Base-by-base conservation (phyloP, 2,888 invertebrate species). In the Drosophila paramelanica region DNA sequence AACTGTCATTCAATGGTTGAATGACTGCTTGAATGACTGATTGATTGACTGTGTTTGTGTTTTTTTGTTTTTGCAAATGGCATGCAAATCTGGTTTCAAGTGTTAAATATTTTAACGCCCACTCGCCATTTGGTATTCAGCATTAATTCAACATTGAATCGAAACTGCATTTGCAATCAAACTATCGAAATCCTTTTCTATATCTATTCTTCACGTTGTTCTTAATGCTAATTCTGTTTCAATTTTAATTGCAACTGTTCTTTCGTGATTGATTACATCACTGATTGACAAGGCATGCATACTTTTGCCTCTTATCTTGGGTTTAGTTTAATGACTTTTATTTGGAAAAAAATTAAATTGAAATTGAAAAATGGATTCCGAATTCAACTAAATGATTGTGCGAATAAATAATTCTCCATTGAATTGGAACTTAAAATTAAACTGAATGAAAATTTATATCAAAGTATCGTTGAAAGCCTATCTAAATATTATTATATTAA, bases 1-100 rank as follows among this genome's bases (percentile, higher is more conserved):
- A 72, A 65, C 78, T 85, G 85, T 82, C 83, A 80, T 33, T 62
- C 60, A 51, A 25, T 23, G 17, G 8, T 43, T 43, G 53, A 47
- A 39, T 49, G 57, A 27, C 27, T 27, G 27, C 10, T 31, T 43
- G 43, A 20, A 11, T 43, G 53, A 51, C 8, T 51, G 51, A n/a
- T 25, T 52, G 27, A 41, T 27, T 53, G 25, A n/a, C 27, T 23
- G 43, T 13, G 36, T 17, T 20, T 23, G 23, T 23, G 23, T 27
- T 27, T 7, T 8, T 31, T 31, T 31, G 7, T 31, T 8, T 10
- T 51, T 51, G 10, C 4, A 14, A 43, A 41, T 53, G 43, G 31
- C 23, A 43, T 59, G 59, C 42, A 33, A 56, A 43, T 43, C 3
- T 11, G 36, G 17, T 31, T 14, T n/a, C 17, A 56, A 60, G 43